Base-by-base conservation (phyloP, 2,113 vertebrate genomes). In the Malurus elegans region DNA sequence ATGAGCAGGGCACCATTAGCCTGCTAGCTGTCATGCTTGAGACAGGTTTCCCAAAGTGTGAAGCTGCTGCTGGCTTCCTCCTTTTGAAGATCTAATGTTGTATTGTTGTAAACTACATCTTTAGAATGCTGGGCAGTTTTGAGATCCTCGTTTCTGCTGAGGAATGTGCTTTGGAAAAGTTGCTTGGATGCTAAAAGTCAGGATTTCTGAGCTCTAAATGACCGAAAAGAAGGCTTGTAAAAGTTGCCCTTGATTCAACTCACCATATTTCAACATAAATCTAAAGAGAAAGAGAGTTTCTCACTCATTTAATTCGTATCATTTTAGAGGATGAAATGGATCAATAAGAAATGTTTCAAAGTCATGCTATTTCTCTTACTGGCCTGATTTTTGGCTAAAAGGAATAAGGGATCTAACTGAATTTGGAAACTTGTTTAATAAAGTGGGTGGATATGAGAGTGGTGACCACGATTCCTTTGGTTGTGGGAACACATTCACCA, bases 361-460 rank as follows among this genome's bases (percentile, higher is more conserved):
- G 56, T 79, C 47, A 56, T 58, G 11, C 7, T 80, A 2, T 80
- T 93, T 92, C 54, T 87, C 16, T 31, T 70, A 53, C 9, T 67
- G 61, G 21, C 18, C 66, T 92, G 42, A 80, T 73, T 93, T 95
- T 86, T 83, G 58, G 24, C 75, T 78, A 76, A 93, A 86, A 45
- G 38, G 32, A 86, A 83, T 62, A 82, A 88, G 34, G 1, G 7
- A 28, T 66, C 36, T 87, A 91, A 94, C 54, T 71, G 50, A 70
- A 65, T 88, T 70, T 80, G 60, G 62, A 65, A 65, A 53, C 15
- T 32, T 65, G 56, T 45, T 53, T 14, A 57, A 48, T 75, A 10
- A 69, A 72, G 15, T 20, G 10, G 5, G 32, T 69, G 20, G 15
- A 42, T n/a, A 42, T 18, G 58, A 54, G 21, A 75, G 19, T 12